These are phyloP conservation scores for Eciton burchellii DNA, from an alignment of 1,140 invertebrate genomes.

Conservation along the genomic window DNA sequence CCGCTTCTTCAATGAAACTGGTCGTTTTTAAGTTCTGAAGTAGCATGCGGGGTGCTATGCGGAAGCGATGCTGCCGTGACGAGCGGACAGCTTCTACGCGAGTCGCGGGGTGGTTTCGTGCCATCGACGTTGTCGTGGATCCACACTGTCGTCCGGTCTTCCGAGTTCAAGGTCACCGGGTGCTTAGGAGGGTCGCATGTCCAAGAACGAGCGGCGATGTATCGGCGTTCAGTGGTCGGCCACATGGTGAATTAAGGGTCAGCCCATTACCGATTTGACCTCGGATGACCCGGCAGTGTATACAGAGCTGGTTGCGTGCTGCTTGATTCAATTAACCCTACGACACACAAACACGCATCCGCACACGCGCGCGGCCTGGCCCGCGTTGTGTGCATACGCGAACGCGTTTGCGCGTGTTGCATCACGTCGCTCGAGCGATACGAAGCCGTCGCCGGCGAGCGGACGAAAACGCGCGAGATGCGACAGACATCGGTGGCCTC, in stretches of 20 bases:
- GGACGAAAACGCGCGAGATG: slow-evolving; percentile 42
- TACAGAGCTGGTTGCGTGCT: slow-evolving; percentile 79
- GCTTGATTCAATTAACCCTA: slow-evolving; percentile 82
- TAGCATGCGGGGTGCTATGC: slow-evolving; percentile 39
- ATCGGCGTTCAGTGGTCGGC: slow-evolving; percentile 75
- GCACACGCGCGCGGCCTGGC: slow-evolving; percentile 13
- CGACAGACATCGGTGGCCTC: slow-evolving; percentile 46
- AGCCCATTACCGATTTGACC: slow-evolving; percentile 81
- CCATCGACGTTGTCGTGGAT: slow-evolving; percentile 66
- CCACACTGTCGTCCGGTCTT: slow-evolving; percentile 63
- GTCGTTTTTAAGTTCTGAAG: slow-evolving; percentile 30
- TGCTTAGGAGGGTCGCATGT: slow-evolving; percentile 71
- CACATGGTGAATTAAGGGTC: slow-evolving; percentile 79
- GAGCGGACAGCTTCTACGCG: slow-evolving; percentile 43
- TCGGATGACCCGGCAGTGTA: slow-evolving; percentile 80
- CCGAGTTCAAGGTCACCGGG: slow-evolving; percentile 54
- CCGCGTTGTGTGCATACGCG: slow-evolving; percentile 61
- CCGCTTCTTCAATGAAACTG: slow-evolving; percentile 47
- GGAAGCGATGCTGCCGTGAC: slow-evolving; percentile 50
- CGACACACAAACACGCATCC: slow-evolving; percentile 73
- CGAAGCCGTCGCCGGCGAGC: slow-evolving; percentile 27
- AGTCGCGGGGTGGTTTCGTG: slow-evolving; percentile 65
- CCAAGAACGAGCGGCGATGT: slow-evolving; percentile 70
- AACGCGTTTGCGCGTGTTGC: slow-evolving; percentile 67
- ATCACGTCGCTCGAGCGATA: slow-evolving; percentile 12